Percentiles rank a stretch among this genome's conserved stretches.
phyloP scores from a whole-genome alignment of 2,797 vertebrate species.

The Rhabdophis nuchalis region DNA sequence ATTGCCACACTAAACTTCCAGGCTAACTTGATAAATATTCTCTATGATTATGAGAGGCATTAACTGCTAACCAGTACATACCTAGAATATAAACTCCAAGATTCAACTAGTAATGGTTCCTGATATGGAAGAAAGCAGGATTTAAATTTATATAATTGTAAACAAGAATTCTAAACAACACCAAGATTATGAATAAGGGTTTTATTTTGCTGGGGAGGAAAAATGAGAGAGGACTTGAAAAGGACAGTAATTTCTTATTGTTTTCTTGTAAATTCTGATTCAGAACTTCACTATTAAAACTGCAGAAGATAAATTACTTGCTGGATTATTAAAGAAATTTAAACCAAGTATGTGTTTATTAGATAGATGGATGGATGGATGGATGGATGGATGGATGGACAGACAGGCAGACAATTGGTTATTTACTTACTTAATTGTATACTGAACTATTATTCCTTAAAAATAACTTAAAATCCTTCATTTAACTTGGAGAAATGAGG shows the following conservation, averaged over 20 bases:
- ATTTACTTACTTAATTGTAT: neutral
- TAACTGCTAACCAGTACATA: neutral
- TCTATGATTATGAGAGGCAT: neutral
- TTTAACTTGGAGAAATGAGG: neutral
- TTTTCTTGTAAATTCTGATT: conserved; percentile 15
- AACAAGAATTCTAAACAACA: neutral
- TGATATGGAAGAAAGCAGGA: neutral
- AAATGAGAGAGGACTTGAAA: neutral
- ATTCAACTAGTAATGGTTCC: neutral
- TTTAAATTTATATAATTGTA: neutral
- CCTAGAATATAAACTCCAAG: neutral
- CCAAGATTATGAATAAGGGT: neutral
- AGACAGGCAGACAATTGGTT: neutral
- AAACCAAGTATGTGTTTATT: neutral
- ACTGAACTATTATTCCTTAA: neutral
- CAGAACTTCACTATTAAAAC: neutral
- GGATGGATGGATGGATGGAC: neutral
- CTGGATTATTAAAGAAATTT: neutral
- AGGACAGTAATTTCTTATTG: neutral
- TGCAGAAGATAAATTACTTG: neutral
- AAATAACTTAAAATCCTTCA: neutral
- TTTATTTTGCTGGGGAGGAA: neutral
- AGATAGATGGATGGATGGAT: neutral
- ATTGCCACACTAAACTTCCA: neutral
- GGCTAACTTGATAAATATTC: neutral